Percentiles rank a stretch among this genome's conserved stretches.
Evolutionary conservation across 2,888 invertebrate genomes (phyloP).

Genomic region (Cephonodes hylas): DNA sequence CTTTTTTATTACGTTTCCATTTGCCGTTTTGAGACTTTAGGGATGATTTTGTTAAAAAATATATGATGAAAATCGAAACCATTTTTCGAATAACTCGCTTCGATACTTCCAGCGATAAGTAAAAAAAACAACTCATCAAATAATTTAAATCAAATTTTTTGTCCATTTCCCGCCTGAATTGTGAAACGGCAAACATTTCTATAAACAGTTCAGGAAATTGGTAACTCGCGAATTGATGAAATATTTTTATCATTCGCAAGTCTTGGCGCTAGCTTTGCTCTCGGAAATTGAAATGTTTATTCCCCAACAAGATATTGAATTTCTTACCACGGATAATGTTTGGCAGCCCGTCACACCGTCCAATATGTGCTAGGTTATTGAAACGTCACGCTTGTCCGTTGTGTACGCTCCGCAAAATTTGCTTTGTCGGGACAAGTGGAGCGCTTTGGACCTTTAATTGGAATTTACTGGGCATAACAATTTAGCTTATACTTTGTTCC

Average conservation of each 20-base stretch:
- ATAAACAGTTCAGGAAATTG: not conserved
- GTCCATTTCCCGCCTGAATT: not conserved
- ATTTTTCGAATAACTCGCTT: too few species aligned
- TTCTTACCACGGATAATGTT: conserved; percentile 41
- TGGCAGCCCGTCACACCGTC: conserved; percentile 32
- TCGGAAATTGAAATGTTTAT: conserved; percentile 52
- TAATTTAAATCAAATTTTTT: not conserved
- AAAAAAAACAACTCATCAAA: not conserved
- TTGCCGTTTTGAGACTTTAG: too few species aligned
- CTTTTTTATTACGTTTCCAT: too few species aligned
- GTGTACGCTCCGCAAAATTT: not conserved
- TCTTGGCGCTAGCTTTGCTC: conserved; percentile 10
- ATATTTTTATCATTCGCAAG: conserved; percentile 11
- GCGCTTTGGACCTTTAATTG: not conserved
- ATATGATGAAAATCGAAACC: too few species aligned
- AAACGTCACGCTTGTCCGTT: not conserved
- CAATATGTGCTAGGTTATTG: not conserved
- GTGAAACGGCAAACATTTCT: not conserved
- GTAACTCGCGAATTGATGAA: not conserved
- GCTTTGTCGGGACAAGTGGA: not conserved
- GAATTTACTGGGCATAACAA: not conserved
- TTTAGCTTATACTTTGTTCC: not conserved
- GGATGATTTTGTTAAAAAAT: too few species aligned
- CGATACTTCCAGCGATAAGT: too few species aligned
- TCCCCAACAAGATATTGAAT: conserved; percentile 53